phyloP scores from a whole-genome alignment of 53 echinoderm and acorn worm genomes.

The Astropecten irregularis region DNA sequence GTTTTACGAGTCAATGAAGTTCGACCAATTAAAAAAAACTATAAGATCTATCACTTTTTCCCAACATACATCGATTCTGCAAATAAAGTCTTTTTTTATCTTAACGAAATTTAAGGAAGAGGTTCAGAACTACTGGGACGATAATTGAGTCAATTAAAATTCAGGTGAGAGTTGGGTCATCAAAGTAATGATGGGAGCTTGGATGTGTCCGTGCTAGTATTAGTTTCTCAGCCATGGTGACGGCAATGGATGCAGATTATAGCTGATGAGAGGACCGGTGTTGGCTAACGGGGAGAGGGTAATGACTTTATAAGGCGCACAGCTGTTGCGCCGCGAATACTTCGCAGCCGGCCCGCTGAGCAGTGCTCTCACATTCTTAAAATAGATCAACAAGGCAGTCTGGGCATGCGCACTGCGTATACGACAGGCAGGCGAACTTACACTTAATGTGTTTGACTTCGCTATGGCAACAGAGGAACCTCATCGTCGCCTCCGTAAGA shows the following conservation, averaged over 20 bases:
- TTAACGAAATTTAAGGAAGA: too few species aligned
- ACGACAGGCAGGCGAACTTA: not conserved
- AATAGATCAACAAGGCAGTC: conserved; percentile 60
- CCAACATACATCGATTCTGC: too few species aligned
- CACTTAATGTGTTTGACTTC: conserved; percentile 22
- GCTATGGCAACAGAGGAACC: conserved; percentile 45
- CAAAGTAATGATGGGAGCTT: too few species aligned
- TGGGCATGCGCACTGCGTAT: conserved; percentile 33
- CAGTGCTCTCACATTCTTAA: conserved; percentile 48
- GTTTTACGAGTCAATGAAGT: too few species aligned
- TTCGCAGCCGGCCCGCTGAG: conserved; percentile 33
- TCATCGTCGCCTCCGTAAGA: not conserved
- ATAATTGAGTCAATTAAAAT: too few species aligned
- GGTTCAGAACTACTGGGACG: too few species aligned
- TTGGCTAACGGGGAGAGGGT: conserved; percentile 20
- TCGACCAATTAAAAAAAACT: not conserved
- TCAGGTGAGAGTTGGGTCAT: too few species aligned
- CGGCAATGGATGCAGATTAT: too few species aligned
- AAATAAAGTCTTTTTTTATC: too few species aligned
- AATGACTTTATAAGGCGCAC: conserved; percentile 60
- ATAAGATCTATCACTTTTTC: not conserved
- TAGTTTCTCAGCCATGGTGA: too few species aligned
- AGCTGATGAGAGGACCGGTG: too few species aligned
- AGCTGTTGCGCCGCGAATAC: conserved; percentile 47
- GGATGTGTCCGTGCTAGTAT: too few species aligned